phyloP scores from a whole-genome alignment of 64 coral and sea anemone species.

The Actinia equina region DNA sequence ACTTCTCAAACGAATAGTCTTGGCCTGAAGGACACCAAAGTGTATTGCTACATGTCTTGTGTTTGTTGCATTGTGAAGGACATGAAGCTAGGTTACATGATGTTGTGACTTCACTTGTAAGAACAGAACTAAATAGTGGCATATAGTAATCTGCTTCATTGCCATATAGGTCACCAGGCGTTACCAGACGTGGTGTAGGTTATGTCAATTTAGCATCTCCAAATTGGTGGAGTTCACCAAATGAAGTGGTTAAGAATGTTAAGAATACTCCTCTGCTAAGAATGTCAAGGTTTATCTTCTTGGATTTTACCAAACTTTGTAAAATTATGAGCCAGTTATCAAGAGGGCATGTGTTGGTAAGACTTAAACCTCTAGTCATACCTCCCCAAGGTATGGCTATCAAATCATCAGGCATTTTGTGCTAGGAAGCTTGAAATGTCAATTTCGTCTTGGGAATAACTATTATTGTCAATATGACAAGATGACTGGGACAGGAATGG shows the following conservation, averaged over 20 bases:
- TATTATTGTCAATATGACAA: too few relatives aligned
- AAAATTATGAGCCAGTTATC: slow-evolving; percentile 68
- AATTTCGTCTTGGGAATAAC: too few relatives aligned
- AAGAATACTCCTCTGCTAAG: not conserved
- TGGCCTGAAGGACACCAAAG: slow-evolving; percentile 41
- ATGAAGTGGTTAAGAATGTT: slow-evolving; percentile 36
- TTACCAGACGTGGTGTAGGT: too few relatives aligned
- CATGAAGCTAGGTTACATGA: slow-evolving; percentile 11
- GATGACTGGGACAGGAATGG: too few relatives aligned
- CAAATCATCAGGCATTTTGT: not conserved
- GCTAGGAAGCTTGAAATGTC: too few relatives aligned
- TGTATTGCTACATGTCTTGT: slow-evolving; percentile 25
- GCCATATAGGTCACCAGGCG: too few relatives aligned
- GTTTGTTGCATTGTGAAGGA: slow-evolving; percentile 18
- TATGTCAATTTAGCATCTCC: slow-evolving; percentile 53
- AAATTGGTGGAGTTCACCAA: slow-evolving; percentile 42
- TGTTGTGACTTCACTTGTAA: too few relatives aligned
- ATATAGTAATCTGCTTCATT: too few relatives aligned
- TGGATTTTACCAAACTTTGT: slow-evolving; percentile 46
- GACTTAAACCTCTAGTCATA: slow-evolving; percentile 23
- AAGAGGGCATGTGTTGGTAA: slow-evolving; percentile 60
- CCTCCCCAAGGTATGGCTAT: slow-evolving; percentile 50
- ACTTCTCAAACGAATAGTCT: slow-evolving; percentile 17
- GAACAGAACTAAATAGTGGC: too few relatives aligned
- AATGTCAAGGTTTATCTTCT: slow-evolving; percentile 28